A percentile compares a stretch with the other conserved stretches of the same genome.
Conservation (phyloP, 2,797 vertebrate genomes). For the Ficedula albicollis region DNA sequence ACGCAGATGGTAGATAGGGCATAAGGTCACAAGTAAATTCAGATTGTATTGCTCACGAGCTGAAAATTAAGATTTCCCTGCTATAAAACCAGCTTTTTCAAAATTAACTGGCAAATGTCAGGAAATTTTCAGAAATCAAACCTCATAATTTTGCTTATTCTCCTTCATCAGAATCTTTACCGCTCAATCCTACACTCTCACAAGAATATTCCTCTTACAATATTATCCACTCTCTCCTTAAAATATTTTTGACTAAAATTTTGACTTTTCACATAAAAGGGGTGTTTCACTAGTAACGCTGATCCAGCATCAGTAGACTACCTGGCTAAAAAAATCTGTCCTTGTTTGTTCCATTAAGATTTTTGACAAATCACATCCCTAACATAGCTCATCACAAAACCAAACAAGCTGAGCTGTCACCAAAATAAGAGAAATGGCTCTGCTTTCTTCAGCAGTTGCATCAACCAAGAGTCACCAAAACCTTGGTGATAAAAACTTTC, state of each 20-base stretch:
- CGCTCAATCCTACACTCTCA: background rate
- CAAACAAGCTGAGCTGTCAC: background rate
- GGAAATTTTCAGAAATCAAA: background rate
- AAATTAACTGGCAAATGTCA: background rate
- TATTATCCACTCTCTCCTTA: background rate
- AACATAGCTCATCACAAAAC: background rate
- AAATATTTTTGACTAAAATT: background rate
- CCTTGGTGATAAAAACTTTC: background rate
- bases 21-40: background rate
- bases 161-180: background rate
- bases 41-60: background rate
- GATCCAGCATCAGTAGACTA: background rate
- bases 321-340: background rate
- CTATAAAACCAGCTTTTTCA: background rate
- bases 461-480: background rate
- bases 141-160: rapidly evolving
- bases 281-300: background rate
- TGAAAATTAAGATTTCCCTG: background rate
- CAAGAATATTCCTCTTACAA: background rate
- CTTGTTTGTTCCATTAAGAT: background rate
- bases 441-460: background rate
- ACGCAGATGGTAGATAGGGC: rapidly evolving
- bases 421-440: background rate
- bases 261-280: background rate
- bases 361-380: background rate